phyloP scores from a whole-genome alignment of 2,888 invertebrate species.

The Leucoma salicis region DNA sequence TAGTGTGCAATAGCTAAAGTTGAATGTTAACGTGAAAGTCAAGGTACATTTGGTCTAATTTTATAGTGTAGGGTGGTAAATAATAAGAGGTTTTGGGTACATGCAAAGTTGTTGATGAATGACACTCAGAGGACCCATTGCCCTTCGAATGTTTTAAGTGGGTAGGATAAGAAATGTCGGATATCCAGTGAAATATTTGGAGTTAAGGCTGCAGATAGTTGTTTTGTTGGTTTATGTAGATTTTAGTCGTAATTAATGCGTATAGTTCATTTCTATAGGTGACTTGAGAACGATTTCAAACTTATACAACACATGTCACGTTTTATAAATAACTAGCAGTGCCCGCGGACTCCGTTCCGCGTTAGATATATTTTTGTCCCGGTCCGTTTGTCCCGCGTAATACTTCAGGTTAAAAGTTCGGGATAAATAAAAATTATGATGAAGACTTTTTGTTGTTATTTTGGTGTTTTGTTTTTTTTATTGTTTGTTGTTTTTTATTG shows the following conservation, averaged over 20 bases:
- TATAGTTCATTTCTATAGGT: constrained; percentile 42
- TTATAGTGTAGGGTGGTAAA: constrained; percentile 77
- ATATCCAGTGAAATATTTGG: constrained; percentile 74
- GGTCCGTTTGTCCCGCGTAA: too few relatives aligned
- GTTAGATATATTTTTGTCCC: too few relatives aligned
- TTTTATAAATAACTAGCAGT: too few relatives aligned
- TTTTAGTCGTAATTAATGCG: constrained; percentile 60
- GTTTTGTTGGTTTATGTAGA: constrained; percentile 41
- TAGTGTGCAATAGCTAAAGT: constrained; percentile 30
- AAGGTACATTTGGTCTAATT: constrained; percentile 70
- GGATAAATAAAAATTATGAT: too few relatives aligned
- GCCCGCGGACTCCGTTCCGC: too few relatives aligned
- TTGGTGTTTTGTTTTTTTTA: too few relatives aligned
- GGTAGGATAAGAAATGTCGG: constrained; percentile 80
- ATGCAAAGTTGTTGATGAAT: constrained; percentile 80
- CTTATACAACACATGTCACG: too few relatives aligned
- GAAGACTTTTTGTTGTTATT: too few relatives aligned
- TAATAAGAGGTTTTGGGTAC: constrained; percentile 74
- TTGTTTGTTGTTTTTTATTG: too few relatives aligned
- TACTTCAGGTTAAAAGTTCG: too few relatives aligned
- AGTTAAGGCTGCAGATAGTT: constrained; percentile 38
- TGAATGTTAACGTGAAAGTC: constrained; percentile 21
- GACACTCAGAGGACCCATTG: constrained; percentile 81
- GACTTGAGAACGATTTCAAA: constrained; percentile 43
- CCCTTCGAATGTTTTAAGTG: constrained; percentile 80